Evolutionary conservation across 2,113 vertebrate genomes (phyloP), one percentile per base, ranked within the genome.

Genomic region (Spermophilus dauricus): DNA sequence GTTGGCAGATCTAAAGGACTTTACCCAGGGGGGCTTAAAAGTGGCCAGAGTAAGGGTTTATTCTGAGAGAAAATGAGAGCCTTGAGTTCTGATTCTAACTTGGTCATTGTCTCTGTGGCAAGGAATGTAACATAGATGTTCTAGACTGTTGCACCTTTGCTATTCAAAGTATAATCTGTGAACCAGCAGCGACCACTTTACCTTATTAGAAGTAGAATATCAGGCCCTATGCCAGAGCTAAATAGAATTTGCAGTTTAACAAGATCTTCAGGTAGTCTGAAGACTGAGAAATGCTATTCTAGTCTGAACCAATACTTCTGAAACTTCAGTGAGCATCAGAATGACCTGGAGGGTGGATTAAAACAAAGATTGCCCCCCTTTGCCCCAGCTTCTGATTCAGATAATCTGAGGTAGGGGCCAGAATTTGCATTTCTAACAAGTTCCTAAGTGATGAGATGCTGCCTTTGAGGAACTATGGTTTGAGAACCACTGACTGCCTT

Each of bases 351-450:
- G 22, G 37, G 10, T 39, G 95, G 91, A 65, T 82, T 95, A 78
- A 95, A 97, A 77, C 77, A 58, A 77, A 37, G 45, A 65, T 76
- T 63, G 6, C 78, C 81, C 4, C 26, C 37, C 6, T 37, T 51
- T n/a, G 12, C 32, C n/a, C n/a, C 58, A 6, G 72, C 75, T 88
- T 97, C 80, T 92, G 85, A 72, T 88, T 89, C 56, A 70, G 67
- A 80, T 87, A 73, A 42, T 72, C 53, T 91, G 72, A 53, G 77
- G 4, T 73, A 14, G 37, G 82, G 78, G 77, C 48, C 73, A 94
- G 69, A 75, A 92, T 78, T 37, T 92, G 14, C 83, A 39, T 93
- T 94, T 96, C 69, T 90, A 65, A 48, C 67, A 87, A 87, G 61
- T 94, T 95, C 75, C 39, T 22, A 63, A 63, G 76, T 72, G 51